These are phyloP conservation scores for Drosophila takahashii DNA, from an alignment of 1,140 invertebrate genomes.

Conservation along the genomic window DNA sequence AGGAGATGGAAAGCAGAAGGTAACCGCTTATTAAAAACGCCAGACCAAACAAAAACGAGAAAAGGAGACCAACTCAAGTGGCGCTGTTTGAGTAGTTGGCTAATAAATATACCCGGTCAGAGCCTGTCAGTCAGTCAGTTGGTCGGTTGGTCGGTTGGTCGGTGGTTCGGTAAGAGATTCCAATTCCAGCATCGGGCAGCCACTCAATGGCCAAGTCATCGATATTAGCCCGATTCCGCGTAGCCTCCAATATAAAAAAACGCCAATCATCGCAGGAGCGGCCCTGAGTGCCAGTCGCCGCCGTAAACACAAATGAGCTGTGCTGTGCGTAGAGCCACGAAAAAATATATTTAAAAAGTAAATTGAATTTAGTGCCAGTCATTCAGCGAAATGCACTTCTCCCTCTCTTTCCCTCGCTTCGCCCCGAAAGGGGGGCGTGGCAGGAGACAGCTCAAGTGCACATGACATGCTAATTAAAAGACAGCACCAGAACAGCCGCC, in stretches of 20 bases:
- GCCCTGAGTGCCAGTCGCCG: constrained; percentile 70
- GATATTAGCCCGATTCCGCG: constrained; percentile 81
- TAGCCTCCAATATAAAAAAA: constrained; percentile 56
- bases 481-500: constrained; percentile 67
- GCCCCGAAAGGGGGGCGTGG: constrained; percentile 45
- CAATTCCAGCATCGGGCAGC: constrained; percentile 35
- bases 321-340: constrained; percentile 38
- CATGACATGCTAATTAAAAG: constrained; percentile 83
- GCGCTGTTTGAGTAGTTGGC: constrained; percentile 63
- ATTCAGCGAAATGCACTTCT: constrained; percentile 78
- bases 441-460: constrained; percentile 70
- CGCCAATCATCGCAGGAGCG: constrained; percentile 80
- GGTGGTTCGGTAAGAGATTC: neutral
- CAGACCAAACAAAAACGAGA: constrained; percentile 42
- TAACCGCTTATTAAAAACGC: constrained; percentile 80
- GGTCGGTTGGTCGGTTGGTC: constrained; percentile 14
- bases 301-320: constrained; percentile 50
- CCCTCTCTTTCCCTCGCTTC: constrained; percentile 16
- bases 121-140: constrained; percentile 45
- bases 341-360: constrained; percentile 73
- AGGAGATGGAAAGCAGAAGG: constrained; percentile 60
- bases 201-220: constrained; percentile 80
- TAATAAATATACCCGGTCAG: constrained; percentile 69
- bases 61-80: constrained; percentile 63
- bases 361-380: constrained; percentile 80